A percentile compares a stretch with the other conserved stretches of the same genome.
These are phyloP conservation scores for Euleptes europaea DNA, from an alignment of 2,113 vertebrate species.

Conservation along the genomic window DNA sequence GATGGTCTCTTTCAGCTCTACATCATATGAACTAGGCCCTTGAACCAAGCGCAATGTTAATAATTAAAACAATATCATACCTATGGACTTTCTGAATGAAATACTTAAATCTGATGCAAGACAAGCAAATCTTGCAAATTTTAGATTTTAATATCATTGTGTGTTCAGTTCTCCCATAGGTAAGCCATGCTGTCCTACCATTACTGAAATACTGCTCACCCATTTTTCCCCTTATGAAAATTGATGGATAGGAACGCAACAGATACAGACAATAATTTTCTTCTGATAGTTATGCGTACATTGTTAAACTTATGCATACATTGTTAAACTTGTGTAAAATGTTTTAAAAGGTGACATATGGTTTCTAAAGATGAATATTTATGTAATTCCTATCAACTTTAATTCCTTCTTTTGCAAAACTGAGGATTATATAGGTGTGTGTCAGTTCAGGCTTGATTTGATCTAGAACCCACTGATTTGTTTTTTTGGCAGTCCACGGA, in stretches of 20 bases:
- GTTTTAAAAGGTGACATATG: no score
- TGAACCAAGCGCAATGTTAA: neutral
- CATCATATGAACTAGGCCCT: neutral
- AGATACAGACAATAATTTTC: slow-evolving; percentile 9
- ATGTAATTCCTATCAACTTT: neutral
- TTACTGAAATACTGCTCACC: neutral
- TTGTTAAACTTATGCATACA: neutral
- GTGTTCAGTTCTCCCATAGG: neutral
- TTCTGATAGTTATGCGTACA: neutral
- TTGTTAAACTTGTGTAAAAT: no score
- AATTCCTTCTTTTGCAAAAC: neutral
- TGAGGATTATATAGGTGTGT: neutral
- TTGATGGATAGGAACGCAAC: neutral
- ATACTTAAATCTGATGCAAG: neutral
- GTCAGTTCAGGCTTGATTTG: rapidly evolving
- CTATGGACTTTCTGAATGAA: neutral
- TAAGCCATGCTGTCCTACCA: no score
- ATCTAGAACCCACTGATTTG: no score
- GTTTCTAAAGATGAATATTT: neutral
- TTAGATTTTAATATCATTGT: neutral
- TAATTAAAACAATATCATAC: neutral
- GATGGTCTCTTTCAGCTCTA: neutral
- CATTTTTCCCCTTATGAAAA: neutral
- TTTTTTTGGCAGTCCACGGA: no score
- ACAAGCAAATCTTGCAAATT: neutral